Base-by-base conservation (phyloP, 2,797 vertebrate genomes). In the Enteromius viviparus region DNA sequence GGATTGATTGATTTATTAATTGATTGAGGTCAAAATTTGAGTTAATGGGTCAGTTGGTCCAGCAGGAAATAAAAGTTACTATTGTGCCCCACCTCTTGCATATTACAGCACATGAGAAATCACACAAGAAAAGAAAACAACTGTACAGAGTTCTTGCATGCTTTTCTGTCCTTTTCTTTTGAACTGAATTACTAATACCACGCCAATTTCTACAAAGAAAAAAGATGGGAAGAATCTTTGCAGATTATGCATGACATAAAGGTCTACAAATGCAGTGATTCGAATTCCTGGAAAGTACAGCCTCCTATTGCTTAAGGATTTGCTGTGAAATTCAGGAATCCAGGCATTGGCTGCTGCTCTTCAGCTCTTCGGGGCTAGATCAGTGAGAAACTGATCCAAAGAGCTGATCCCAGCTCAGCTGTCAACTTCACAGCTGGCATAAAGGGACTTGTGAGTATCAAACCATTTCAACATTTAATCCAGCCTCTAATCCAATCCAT, bases 401-500 rank as follows among this genome's bases (percentile, higher is more conserved):
- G 58, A 75, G 42, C 85, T 85, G 82, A 89, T 85, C 84, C 76
- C 74, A 15, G 51, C 51, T 88, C 85, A 87, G 85, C 87, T 87
- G 87, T 84, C 82, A 85, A 78, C 77, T 65, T 68, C 53, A 75
- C 87, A 89, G 87, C 78, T 87, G 89, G 87, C 74, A 85, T 64
- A 82, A 80, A 86, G 82, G 74, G 78, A 89, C 85, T 69, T 88
- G 80, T 77, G 77, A 89, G 86, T 86, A 84, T 87, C 84, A 70
- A 77, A 78, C 84, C 82, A 85, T 85, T 89, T 84, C 55, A 79
- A 71, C 78, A 85, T 88, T 82, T 89, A 89, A 87, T 87, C 86
- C 87, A 74, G 60, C 81, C 71, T 71, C 83, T 90, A 89, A 90
- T 89, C 87, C 88, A 87, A 90, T 89, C 84, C 86, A 81, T 72